Conservation (phyloP, 2,888 invertebrate species). For the Scaptomyza flava region DNA sequence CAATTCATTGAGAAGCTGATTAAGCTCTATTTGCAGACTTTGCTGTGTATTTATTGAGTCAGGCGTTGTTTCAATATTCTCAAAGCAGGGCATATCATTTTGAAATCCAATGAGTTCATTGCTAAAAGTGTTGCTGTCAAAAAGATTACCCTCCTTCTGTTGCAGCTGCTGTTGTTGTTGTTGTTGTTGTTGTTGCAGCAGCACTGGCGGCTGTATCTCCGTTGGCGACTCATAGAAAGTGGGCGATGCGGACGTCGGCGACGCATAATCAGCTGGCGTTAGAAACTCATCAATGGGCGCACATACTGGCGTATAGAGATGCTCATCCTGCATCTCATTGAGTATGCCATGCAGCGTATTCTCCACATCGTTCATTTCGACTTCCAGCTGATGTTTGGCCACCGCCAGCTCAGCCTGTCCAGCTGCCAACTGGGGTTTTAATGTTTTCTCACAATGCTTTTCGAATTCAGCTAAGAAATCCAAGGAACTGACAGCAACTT, state of each 20-base stretch:
- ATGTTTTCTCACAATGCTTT: slow-evolving; percentile 68
- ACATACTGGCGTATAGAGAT: slow-evolving; percentile 77
- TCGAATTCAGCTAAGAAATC: slow-evolving; percentile 80
- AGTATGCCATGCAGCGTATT: slow-evolving; percentile 79
- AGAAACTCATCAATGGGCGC: slow-evolving; percentile 77
- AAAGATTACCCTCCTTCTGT: slow-evolving; percentile 39
- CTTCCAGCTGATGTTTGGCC: slow-evolving; percentile 63
- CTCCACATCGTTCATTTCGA: slow-evolving; percentile 80
- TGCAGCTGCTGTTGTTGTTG: slow-evolving; percentile 7
- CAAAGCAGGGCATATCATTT: slow-evolving; percentile 82
- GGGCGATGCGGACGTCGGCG: slow-evolving; percentile 53
- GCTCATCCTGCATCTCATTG: slow-evolving; percentile 81
- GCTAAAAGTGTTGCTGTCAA: slow-evolving; percentile 69
- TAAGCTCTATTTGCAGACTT: slow-evolving; percentile 67
- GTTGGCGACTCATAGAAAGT: slow-evolving; percentile 40
- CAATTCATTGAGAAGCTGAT: slow-evolving; percentile 68
- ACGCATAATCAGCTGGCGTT: slow-evolving; percentile 77
- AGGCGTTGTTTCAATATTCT: slow-evolving; percentile 68
- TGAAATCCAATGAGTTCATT: slow-evolving; percentile 81
- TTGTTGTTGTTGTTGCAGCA: not conserved
- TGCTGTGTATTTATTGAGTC: slow-evolving; percentile 41
- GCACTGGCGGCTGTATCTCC: slow-evolving; percentile 6
- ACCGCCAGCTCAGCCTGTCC: slow-evolving; percentile 24
- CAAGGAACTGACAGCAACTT: slow-evolving; percentile 42
- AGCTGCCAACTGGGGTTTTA: slow-evolving; percentile 35